phyloP scores from a whole-genome alignment of 2,113 vertebrate genomes.

The Anoura caudifer region DNA sequence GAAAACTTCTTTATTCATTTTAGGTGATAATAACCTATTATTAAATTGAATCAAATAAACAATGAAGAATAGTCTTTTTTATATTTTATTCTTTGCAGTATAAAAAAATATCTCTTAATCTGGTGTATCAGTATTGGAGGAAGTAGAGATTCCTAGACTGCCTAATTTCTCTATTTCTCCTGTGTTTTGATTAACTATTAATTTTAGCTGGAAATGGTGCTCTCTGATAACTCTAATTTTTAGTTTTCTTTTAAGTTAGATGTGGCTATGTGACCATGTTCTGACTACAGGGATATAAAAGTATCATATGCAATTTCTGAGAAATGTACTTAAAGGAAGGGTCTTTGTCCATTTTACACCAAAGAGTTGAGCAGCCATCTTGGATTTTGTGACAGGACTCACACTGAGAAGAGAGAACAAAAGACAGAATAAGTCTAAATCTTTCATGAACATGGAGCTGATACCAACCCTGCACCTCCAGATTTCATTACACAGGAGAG shows the following conservation, averaged over 20 bases:
- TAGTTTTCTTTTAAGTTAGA: not conserved
- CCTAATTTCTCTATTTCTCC: not conserved
- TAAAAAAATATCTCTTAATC: not conserved
- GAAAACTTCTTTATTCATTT: constrained; percentile 1
- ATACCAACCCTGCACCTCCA: not conserved
- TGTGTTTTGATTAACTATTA: not conserved
- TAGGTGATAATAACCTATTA: not conserved
- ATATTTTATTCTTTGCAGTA: not conserved
- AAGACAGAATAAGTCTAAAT: not conserved
- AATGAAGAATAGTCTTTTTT: not conserved
- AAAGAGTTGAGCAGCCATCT: not conserved
- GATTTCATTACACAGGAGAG: not conserved
- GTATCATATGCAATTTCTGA: not conserved
- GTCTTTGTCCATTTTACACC: not conserved
- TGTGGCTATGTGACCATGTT: not conserved
- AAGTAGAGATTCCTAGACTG: not conserved
- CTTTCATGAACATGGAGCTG: not conserved
- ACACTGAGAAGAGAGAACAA: not conserved
- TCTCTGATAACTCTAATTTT: not conserved
- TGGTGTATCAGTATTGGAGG: not conserved
- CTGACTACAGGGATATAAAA: not conserved
- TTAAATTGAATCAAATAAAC: not conserved
- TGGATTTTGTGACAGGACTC: not conserved
- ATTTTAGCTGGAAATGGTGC: not conserved
- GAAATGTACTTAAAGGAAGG: not conserved